Percentiles rank a stretch among this genome's conserved stretches.
Evolutionary conservation across 2,888 invertebrate genomes (phyloP).

Genomic region (Tetragnatha montana): DNA sequence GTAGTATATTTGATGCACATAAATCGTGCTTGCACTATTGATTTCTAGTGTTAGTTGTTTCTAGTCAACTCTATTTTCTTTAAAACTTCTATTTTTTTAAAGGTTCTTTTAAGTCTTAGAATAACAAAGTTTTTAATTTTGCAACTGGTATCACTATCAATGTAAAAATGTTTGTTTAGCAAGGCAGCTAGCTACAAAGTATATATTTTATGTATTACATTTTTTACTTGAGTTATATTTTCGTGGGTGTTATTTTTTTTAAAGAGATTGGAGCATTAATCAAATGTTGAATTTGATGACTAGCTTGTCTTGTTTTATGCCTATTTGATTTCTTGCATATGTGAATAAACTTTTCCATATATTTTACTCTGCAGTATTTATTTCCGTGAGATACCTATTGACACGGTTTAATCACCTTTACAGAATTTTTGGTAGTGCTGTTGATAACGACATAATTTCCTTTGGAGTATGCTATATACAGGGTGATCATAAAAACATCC

Average conservation of each 20-base stretch:
- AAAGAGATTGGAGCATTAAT: constrained; percentile 36
- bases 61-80: constrained; percentile 21
- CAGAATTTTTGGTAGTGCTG: no score
- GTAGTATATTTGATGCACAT: not conserved
- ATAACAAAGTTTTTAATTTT: no score
- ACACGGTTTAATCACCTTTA: no score
- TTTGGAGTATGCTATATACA: no score
- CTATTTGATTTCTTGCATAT: constrained; percentile 38
- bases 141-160: not conserved
- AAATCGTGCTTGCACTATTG: not conserved
- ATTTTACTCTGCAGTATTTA: not conserved
- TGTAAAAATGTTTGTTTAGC: constrained; percentile 1
- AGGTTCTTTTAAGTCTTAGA: not conserved
- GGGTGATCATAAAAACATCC: no score
- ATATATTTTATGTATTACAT: constrained; percentile 6
- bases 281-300: constrained; percentile 43
- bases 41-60: not conserved
- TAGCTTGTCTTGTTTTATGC: constrained; percentile 25
- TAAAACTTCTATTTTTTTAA: not conserved
- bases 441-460: no score
- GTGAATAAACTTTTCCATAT: constrained; percentile 25
- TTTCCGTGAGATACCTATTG: not conserved
- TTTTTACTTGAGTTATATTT: constrained; percentile 19
- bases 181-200: constrained; percentile 19
- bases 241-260: constrained; percentile 24